A percentile compares a stretch with the other conserved stretches of the same genome.
Conservation (phyloP, 1,140 invertebrate genomes). For the Drosophila murphyi region DNA sequence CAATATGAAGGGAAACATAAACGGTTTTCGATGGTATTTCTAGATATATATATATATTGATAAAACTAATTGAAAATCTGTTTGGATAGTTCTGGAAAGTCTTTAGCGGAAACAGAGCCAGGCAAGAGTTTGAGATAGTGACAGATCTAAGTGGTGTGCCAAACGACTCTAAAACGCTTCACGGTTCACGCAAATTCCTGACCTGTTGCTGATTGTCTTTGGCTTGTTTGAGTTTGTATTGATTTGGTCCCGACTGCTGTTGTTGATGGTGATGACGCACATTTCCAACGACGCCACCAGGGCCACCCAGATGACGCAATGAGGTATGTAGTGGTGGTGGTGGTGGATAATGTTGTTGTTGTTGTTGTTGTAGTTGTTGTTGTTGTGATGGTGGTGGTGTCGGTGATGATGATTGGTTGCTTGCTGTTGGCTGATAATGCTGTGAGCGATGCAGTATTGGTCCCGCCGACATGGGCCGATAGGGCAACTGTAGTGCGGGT, state of each 20-base stretch:
- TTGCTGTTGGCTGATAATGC: conserved; percentile 71
- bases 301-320: conserved; percentile 77
- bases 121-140: conserved; percentile 20
- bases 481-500: conserved; percentile 79
- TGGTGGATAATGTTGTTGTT: conserved; percentile 66
- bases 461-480: conserved; percentile 84
- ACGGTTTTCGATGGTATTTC: neutral
- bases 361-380: conserved; percentile 43
- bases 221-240: conserved; percentile 68
- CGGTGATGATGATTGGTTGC: conserved; percentile 54
- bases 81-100: neutral
- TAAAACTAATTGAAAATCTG: neutral
- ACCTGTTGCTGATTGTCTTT: conserved; percentile 82
- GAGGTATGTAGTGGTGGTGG: conserved; percentile 76
- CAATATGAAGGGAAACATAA: conserved; percentile 2
- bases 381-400: conserved; percentile 28
- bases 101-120: conserved; percentile 17
- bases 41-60: neutral
- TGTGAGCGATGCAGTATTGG: conserved; percentile 83
- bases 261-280: conserved; percentile 57
- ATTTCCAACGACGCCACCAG: conserved; percentile 59
- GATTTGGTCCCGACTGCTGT: conserved; percentile 71
- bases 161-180: conserved; percentile 4
- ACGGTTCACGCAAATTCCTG: conserved; percentile 49
- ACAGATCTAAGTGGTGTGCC: conserved; percentile 17